These are phyloP conservation scores for Tiliqua scincoides DNA, from an alignment of 2,113 vertebrate genomes.

Conservation along the genomic window DNA sequence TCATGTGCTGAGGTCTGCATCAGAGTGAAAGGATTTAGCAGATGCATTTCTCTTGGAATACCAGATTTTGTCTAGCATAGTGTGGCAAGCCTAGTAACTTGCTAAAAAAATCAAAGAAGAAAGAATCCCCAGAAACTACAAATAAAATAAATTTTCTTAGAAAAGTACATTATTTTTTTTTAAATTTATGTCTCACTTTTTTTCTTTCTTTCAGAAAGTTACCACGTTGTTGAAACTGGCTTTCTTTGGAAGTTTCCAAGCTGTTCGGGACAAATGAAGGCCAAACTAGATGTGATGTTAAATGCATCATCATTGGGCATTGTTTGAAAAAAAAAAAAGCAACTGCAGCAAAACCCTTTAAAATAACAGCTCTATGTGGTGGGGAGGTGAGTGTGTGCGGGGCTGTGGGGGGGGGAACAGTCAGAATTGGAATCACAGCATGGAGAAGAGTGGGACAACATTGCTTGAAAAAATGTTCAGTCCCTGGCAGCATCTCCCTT, in stretches of 20 bases:
- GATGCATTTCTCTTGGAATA: slow-evolving; percentile 61
- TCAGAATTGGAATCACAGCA: too few species aligned
- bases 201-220: slow-evolving; percentile 62
- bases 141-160: background rate
- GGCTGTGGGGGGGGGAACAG: too few species aligned
- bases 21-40: slow-evolving; percentile 65
- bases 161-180: slow-evolving; percentile 29
- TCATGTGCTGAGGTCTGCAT: slow-evolving; percentile 60
- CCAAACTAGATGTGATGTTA: too few species aligned
- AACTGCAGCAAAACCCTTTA: too few species aligned
- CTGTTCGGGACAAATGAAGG: slow-evolving; percentile 39
- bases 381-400: too few species aligned
- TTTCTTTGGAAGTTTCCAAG: slow-evolving; percentile 44
- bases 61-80: slow-evolving; percentile 56
- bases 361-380: too few species aligned
- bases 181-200: slow-evolving; percentile 37
- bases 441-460: too few species aligned
- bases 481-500: too few species aligned
- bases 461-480: too few species aligned
- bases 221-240: slow-evolving; percentile 55
- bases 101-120: slow-evolving; percentile 69
- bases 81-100: slow-evolving; percentile 64
- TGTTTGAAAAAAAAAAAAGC: too few species aligned
- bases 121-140: slow-evolving; percentile 29
- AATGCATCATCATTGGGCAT: too few species aligned